Conservation (phyloP, 2,888 invertebrate genomes). For the Nebria brevicollis region DNA sequence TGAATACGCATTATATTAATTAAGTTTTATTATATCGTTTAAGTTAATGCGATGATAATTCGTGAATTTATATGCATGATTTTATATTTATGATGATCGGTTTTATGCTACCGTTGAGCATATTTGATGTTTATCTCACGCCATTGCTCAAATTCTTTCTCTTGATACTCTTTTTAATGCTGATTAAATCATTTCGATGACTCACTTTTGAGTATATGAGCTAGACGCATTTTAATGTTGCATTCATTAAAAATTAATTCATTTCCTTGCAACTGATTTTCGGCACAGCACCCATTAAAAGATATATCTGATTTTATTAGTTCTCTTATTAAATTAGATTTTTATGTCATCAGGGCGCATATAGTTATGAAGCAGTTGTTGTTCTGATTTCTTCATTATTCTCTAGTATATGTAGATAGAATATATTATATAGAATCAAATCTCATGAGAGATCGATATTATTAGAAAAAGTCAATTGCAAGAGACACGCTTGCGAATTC, state of each 20-base stretch:
- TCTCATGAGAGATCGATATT: no score
- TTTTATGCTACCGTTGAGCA: slow-evolving; percentile 36
- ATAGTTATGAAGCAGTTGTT: no score
- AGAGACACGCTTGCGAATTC: not conserved
- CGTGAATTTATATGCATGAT: slow-evolving; percentile 43
- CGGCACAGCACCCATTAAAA: no score
- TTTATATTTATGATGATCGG: slow-evolving; percentile 22
- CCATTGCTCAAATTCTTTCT: not conserved
- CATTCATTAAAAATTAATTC: no score
- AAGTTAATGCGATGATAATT: slow-evolving; percentile 44
- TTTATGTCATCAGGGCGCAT: no score
- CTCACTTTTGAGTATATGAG: not conserved
- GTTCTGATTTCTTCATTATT: no score
- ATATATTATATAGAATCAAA: no score
- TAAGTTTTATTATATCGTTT: slow-evolving; percentile 43
- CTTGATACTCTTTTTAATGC: not conserved
- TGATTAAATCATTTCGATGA: not conserved
- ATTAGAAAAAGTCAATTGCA: not conserved
- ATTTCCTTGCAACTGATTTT: no score
- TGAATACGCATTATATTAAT: slow-evolving; percentile 45
- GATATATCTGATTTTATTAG: no score
- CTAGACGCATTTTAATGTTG: no score
- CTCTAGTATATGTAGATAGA: no score
- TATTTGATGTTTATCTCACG: slow-evolving; percentile 38
- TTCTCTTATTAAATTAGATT: no score